Evolutionary conservation across 2,888 invertebrate species (phyloP).

Genomic region (Thereva unica): DNA sequence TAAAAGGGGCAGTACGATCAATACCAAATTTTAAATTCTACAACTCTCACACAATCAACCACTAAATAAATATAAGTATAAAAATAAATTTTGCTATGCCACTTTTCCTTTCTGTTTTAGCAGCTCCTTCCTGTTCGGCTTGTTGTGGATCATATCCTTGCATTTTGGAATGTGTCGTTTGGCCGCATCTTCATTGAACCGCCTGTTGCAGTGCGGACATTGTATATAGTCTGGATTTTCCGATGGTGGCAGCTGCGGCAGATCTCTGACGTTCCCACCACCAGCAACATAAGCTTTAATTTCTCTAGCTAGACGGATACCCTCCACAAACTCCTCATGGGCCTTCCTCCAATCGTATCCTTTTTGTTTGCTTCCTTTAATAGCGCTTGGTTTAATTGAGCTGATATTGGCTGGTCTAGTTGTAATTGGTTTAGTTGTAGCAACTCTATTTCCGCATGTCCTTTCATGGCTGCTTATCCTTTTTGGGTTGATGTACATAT

Average conservation of each 20-base stretch:
- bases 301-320: conserved; percentile 88
- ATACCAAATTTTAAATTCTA: no score
- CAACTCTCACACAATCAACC: no score
- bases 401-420: no score
- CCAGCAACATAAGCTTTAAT: conserved; percentile 77
- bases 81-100: no score
- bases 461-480: no score
- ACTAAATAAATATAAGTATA: no score
- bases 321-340: conserved; percentile 90
- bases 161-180: conserved; percentile 93
- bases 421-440: no score
- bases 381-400: no score
- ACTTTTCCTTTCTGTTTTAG: conserved; percentile 2
- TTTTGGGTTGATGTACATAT: no score
- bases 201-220: conserved; percentile 85
- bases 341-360: conserved; percentile 81
- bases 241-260: conserved; percentile 88
- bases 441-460: no score
- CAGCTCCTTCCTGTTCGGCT: conserved; percentile 61
- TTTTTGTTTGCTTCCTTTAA: no score
- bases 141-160: conserved; percentile 79
- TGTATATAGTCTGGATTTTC: conserved; percentile 88
- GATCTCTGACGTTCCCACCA: conserved; percentile 84
- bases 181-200: conserved; percentile 83
- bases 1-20: no score